Base-by-base conservation (phyloP, 2,113 vertebrate genomes). In the Ploceus nigricollis region DNA sequence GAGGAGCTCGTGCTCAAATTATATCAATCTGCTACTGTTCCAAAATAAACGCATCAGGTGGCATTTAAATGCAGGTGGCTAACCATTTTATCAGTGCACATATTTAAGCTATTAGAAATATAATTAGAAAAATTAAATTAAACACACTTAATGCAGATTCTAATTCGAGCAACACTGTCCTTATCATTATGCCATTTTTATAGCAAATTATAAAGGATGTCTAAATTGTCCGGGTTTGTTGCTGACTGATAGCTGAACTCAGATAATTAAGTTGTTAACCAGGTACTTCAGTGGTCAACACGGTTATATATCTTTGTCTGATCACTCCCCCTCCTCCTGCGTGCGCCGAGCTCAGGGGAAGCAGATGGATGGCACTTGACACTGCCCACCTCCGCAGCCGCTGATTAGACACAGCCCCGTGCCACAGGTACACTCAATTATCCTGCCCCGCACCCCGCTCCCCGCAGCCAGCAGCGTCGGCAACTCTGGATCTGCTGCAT, bases 101-200 rank as follows among this genome's bases (percentile, higher is more conserved):
- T 94, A 97, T 97, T 97, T 97, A 97, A 98, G 96, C 97, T 98
- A 98, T 98, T 98, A 98, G 96, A 97, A 98, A 97, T 98, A 98
- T 97, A 98, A 98, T 98, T 98, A 98, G 95, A 97, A 98, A 98
- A 98, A 98, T 98, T 96, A 98, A 98, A 98, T 97, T 97, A 98
- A 98, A 97, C 88, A 95, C 93, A 96, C 96, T 98, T 97, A 96
- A 97, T 91, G 94, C 93, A 64, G 96, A 87, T 93, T 97, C 91
- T 96, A 96, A 97, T 97, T 98, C 95, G 13, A 92, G 92, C 86
- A 44, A 87, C 94, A 90, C 93, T 66, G 96, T 97, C 96, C 97
- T 98, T 97, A 97, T 96, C 95, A 70, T 96, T 70, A 94, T 97
- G 96, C 94, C 96, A 87, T 98, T 98, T 98, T 96, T 97, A 92